Evolutionary conservation across 2,797 vertebrate genomes (phyloP).

Genomic region (Gymnoscopelus microlampas): DNA sequence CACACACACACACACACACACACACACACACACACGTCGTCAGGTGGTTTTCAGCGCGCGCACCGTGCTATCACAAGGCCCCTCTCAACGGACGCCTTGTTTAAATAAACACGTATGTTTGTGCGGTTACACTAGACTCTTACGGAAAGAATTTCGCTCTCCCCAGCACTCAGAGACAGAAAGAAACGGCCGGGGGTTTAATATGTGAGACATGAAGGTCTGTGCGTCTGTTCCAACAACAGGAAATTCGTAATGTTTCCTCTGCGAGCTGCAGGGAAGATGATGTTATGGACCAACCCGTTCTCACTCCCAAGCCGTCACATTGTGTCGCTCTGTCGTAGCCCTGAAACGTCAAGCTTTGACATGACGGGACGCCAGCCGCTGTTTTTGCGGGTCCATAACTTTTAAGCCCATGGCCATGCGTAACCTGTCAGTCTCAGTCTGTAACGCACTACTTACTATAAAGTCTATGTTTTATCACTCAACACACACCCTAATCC

Average conservation of each 20-base stretch:
- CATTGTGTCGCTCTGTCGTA: too few species aligned
- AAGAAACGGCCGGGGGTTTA: constrained; percentile 11
- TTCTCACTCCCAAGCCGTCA: too few species aligned
- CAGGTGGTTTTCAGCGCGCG: constrained; percentile 57
- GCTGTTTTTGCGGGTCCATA: not conserved
- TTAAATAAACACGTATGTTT: constrained; percentile 50
- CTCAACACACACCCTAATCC: constrained; percentile 41
- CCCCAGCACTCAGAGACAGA: constrained; percentile 6
- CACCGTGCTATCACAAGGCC: not conserved
- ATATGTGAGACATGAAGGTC: constrained; percentile 23
- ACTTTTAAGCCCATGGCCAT: not conserved
- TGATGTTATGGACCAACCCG: constrained; percentile 12
- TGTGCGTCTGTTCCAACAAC: constrained; percentile 64
- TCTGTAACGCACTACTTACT: not conserved
- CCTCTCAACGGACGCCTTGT: constrained; percentile 25
- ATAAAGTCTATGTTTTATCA: not conserved
- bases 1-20: too few species aligned
- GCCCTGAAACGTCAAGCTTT: too few species aligned
- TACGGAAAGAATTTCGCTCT: constrained; percentile 50
- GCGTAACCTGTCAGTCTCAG: not conserved
- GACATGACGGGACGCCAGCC: not conserved
- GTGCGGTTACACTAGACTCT: constrained; percentile 18
- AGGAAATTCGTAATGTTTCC: constrained; percentile 74
- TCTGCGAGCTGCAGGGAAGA: constrained; percentile 29
- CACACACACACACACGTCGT: constrained; percentile 13